These are phyloP conservation scores for Leguminivora glycinivorella DNA, from an alignment of 1,140 invertebrate species.

Conservation along the genomic window DNA sequence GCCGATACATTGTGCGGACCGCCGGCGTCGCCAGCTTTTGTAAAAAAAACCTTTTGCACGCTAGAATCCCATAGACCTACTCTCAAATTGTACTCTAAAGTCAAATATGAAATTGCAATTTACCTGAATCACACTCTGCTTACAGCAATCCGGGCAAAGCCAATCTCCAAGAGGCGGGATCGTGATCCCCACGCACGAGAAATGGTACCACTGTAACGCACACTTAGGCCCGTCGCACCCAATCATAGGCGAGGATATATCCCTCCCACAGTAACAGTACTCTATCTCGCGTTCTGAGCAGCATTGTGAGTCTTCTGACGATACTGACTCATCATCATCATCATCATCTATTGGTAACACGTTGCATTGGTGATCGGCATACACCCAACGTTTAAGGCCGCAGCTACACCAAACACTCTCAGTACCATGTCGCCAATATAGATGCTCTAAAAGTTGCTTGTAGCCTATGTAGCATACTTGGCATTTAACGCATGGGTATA, in stretches of 20 bases:
- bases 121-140: background rate
- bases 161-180: conserved; percentile 14
- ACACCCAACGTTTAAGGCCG: conserved; percentile 18
- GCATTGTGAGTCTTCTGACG: background rate
- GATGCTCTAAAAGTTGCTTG: conserved; percentile 13
- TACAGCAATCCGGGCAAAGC: conserved; percentile 16
- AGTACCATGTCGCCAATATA: conserved; percentile 27
- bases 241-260: conserved; percentile 15
- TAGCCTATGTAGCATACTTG: conserved; percentile 5
- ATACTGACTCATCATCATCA: background rate
- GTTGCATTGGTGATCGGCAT: conserved; percentile 18
- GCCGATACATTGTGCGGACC: too few species aligned
- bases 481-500: conserved; percentile 15
- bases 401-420: conserved; percentile 14
- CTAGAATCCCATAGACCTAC: too few species aligned
- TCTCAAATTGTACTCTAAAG: too few species aligned
- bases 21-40: too few species aligned
- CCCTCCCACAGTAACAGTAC: conserved; percentile 22
- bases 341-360: background rate
- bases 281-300: background rate
- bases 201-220: conserved; percentile 23
- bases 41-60: too few species aligned
- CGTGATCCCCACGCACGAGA: conserved; percentile 23
- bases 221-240: conserved; percentile 15
- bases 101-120: background rate